These are phyloP conservation scores for Tupiocoris notatus DNA, from an alignment of 2,888 invertebrate genomes.

Conservation along the genomic window DNA sequence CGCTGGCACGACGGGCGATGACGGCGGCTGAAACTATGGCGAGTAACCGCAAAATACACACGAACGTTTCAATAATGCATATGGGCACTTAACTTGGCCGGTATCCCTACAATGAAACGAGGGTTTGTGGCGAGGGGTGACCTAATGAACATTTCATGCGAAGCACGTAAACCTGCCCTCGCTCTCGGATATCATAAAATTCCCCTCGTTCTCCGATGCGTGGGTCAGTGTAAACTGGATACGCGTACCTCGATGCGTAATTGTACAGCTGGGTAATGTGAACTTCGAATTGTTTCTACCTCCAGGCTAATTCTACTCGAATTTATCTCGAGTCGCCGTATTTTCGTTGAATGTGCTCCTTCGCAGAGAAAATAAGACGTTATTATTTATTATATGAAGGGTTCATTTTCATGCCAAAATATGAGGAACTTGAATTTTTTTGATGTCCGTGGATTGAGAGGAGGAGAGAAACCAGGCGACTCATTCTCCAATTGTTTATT, in stretches of 20 bases:
- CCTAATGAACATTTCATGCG: conserved; percentile 25
- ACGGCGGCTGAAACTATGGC: not conserved
- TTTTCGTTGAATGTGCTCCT: too few species aligned
- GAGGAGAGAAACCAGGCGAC: too few species aligned
- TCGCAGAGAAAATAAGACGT: too few species aligned
- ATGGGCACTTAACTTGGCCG: conserved; percentile 18
- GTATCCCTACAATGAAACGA: not conserved
- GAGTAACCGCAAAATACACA: not conserved
- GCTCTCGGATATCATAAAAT: not conserved
- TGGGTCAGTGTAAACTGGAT: not conserved
- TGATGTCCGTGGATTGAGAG: too few species aligned
- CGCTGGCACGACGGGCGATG: not conserved
- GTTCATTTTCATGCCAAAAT: too few species aligned
- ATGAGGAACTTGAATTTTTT: too few species aligned
- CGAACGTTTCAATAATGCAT: conserved; percentile 5
- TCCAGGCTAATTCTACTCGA: too few species aligned
- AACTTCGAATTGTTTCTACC: too few species aligned
- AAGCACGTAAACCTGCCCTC: conserved; percentile 2
- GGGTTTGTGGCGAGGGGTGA: not conserved
- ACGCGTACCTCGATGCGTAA: not conserved
- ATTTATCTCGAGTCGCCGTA: too few species aligned
- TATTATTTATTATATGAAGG: too few species aligned
- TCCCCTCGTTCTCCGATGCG: not conserved
- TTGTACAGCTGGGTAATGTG: not conserved
- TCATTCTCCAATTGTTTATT: too few species aligned